A percentile compares a stretch with the other conserved stretches of the same genome.
Evolutionary conservation across 23 tunicate species (phyloP).

Genomic region (Clavelina lepadiformis): DNA sequence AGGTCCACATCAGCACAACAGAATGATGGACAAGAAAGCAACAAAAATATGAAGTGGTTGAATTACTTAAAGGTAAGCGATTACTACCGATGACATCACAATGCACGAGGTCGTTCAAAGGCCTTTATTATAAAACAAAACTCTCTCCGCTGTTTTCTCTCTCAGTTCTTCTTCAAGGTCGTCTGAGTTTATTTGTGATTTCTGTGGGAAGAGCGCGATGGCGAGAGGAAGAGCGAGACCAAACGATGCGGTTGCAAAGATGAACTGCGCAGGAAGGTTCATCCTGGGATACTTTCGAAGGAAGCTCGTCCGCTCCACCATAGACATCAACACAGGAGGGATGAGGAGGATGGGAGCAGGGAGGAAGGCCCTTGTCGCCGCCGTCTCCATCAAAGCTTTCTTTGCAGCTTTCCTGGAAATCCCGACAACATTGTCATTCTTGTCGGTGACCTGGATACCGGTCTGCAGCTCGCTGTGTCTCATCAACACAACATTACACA

Average conservation of each 20-base stretch:
- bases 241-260: constrained; percentile 53
- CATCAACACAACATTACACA: constrained; percentile 87
- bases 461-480: constrained; percentile 70
- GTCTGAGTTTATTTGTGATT: constrained; percentile 31
- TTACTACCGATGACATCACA: too few relatives aligned
- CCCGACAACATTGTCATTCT: constrained; percentile 73
- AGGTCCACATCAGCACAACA: too few relatives aligned
- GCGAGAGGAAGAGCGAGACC: constrained; percentile 80
- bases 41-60: too few relatives aligned
- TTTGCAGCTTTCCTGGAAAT: constrained; percentile 87
- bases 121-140: constrained; percentile 57
- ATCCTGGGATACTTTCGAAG: constrained; percentile 43
- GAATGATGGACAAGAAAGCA: too few relatives aligned
- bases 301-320: constrained; percentile 69
- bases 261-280: constrained; percentile 47
- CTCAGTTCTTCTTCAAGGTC: constrained; percentile 47
- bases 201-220: constrained; percentile 90
- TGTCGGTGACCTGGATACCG: constrained; percentile 80
- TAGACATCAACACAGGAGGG: constrained; percentile 71
- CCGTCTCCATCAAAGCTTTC: constrained; percentile 74
- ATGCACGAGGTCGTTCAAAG: constrained; percentile 27
- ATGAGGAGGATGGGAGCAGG: constrained; percentile 80
- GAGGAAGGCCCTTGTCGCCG: constrained; percentile 72
- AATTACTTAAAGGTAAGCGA: too few relatives aligned
- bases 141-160: constrained; percentile 16